Base-by-base conservation (phyloP, 2,888 invertebrate genomes). In the Synanthedon andrenaeformis region DNA sequence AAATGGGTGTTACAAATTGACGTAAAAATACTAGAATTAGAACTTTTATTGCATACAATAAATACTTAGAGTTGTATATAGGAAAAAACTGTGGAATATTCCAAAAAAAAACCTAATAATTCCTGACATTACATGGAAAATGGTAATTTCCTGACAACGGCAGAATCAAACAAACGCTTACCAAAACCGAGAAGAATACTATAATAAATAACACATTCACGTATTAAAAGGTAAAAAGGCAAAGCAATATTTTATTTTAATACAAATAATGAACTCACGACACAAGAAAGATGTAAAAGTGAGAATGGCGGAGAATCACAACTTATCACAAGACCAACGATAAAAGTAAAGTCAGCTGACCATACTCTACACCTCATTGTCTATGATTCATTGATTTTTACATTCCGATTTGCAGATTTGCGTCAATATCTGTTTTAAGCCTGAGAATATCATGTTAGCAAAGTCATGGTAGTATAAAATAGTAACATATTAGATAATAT, bases 291-390 rank as follows among this genome's bases (percentile, higher is more conserved):
- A 82, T 73, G 79, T 79, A 82, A 84, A 81, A 72, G 81, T 72
- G 74, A 84, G 87, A 86, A 88, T 87, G 87, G 88, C 87, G 87
- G 87, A 85, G 79, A 65, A 75, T 69, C 71, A 79, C 80, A 81
- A 86, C 82, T 80, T 87, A 87, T 88, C 87, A 88, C 88, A 88
- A 87, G 88, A 88, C 86, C 84, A 79, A 79, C 82, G 87, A 87
- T 88, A 85, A 84, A 86, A 84, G 64, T 81, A 66, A 71, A 82
- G 88, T 88, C 88, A 88, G 88, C 87, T 88, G 88, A 87, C 86
- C 77, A 72, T 60, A 65, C 72, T 84, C 81, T 83, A 82, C 82
- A 81, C 63, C 60, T 70, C 58, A 19, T 70, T 69, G 73, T 82
- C 78, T 82, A 74, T 81, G 71, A 56, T 67, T 72, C 70, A 82